Percentiles rank a stretch among this genome's conserved stretches.
phyloP scores from a whole-genome alignment of 2,888 invertebrate genomes.

The Agrilus mali region DNA sequence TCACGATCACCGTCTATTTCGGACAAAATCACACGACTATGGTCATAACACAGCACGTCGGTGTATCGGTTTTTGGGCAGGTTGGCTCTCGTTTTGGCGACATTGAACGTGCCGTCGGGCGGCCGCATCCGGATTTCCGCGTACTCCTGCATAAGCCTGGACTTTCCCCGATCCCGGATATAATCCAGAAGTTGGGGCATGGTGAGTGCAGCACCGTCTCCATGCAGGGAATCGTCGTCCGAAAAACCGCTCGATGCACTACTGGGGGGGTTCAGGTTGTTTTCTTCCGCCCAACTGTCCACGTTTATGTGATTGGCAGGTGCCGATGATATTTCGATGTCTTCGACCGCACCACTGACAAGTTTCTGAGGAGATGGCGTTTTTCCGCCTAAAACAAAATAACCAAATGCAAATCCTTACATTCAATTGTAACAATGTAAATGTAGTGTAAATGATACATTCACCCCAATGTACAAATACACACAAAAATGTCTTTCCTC shows the following conservation, averaged over 20 bases:
- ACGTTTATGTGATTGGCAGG: conserved; percentile 29
- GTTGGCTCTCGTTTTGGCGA: conserved; percentile 67
- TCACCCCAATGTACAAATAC: too few relatives aligned
- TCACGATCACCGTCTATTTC: conserved; percentile 54
- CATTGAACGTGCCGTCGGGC: conserved; percentile 77
- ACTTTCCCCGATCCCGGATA: conserved; percentile 61
- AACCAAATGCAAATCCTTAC: conserved; percentile 1
- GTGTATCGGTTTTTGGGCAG: conserved; percentile 82
- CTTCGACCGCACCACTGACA: conserved; percentile 29
- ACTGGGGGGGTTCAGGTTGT: conserved; percentile 53
- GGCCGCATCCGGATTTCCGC: conserved; percentile 70
- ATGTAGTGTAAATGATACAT: too few relatives aligned
- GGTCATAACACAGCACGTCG: conserved; percentile 93
- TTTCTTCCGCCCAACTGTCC: conserved; percentile 37
- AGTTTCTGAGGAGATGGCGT: conserved; percentile 31
- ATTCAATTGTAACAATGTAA: too few relatives aligned
- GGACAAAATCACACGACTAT: conserved; percentile 79
- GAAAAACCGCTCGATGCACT: conserved; percentile 75
- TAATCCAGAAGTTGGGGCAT: conserved; percentile 65
- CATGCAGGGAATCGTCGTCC: conserved; percentile 77
- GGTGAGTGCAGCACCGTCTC: conserved; percentile 51
- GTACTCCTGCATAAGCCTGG: conserved; percentile 79
- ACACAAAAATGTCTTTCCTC: too few relatives aligned
- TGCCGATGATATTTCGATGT: conserved; percentile 34
- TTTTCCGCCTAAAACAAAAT: conserved; percentile 25